Percentiles rank a stretch among this genome's conserved stretches.
phyloP scores from a whole-genome alignment of 2,797 vertebrate genomes.

The Hippopotamyrus pictus region DNA sequence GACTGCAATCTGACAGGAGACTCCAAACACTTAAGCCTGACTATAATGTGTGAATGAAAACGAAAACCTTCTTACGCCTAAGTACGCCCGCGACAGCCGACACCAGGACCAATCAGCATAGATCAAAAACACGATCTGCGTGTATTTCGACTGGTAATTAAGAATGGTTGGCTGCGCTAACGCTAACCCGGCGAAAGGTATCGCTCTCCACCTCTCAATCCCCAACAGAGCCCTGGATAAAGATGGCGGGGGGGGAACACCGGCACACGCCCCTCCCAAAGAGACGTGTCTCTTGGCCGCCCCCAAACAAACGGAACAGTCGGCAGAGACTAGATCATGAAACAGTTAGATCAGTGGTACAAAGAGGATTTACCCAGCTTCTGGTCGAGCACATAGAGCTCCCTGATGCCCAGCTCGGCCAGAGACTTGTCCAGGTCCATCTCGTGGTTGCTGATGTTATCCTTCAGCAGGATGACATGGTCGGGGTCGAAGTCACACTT shows the following conservation, averaged over 20 bases:
- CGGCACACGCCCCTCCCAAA: background rate
- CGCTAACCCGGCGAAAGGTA: background rate
- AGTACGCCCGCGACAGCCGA: background rate
- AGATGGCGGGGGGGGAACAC: background rate
- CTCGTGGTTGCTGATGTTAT: conserved; percentile 71
- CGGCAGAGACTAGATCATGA: background rate
- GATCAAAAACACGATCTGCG: background rate
- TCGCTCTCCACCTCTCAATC: background rate
- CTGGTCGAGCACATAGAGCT: conserved; percentile 84
- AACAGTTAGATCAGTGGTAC: background rate
- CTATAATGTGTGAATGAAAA: background rate
- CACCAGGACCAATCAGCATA: background rate
- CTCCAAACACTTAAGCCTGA: background rate
- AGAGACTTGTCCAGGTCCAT: conserved; percentile 81
- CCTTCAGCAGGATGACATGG: conserved; percentile 75
- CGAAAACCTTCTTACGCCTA: background rate
- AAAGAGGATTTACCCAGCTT: conserved; percentile 66
- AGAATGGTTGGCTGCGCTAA: background rate
- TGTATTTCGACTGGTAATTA: background rate
- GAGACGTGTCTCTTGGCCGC: background rate
- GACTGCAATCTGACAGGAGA: background rate
- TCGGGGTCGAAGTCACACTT: conserved; percentile 87
- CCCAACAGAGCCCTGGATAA: background rate
- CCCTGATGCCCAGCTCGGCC: conserved; percentile 79
- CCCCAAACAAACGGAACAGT: background rate